These are phyloP conservation scores for Enteromius thamalakanensis DNA, from an alignment of 2,797 vertebrate genomes.

Conservation along the genomic window DNA sequence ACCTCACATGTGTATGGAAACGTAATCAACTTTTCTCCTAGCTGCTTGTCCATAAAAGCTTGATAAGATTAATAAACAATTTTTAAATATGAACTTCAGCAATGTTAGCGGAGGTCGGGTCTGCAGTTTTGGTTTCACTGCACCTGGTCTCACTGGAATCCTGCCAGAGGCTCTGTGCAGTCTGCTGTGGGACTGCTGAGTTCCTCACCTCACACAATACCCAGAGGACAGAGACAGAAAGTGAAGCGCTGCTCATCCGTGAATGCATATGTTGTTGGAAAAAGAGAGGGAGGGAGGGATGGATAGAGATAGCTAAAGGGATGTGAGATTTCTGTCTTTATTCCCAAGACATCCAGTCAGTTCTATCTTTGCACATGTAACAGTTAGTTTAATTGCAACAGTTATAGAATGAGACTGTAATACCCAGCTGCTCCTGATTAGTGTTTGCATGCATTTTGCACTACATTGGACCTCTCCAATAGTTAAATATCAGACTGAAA, in stretches of 20 bases:
- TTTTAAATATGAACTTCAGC: constrained; percentile 6
- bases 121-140: neutral
- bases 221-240: neutral
- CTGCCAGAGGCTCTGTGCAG: neutral
- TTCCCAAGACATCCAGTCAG: constrained; percentile 10
- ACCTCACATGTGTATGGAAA: neutral
- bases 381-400: neutral
- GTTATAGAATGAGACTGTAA: neutral
- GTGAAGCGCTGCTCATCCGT: neutral
- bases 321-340: neutral
- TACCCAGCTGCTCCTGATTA: neutral
- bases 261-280: constrained; percentile 20
- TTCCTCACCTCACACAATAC: constrained; percentile 8
- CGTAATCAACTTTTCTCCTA: neutral
- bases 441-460: neutral
- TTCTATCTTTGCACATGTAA: neutral
- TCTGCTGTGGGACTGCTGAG: constrained; percentile 1
- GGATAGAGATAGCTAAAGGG: neutral
- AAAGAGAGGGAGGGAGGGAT: neutral
- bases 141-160: constrained; percentile 28
- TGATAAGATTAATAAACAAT: neutral
- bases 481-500: neutral
- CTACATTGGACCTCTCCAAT: no score
- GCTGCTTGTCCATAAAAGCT: neutral
- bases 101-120: neutral